Percentiles rank a stretch among this genome's conserved stretches.
Evolutionary conservation across 2,888 invertebrate genomes (phyloP).

Genomic region (Minunthozetes semirufus): DNA sequence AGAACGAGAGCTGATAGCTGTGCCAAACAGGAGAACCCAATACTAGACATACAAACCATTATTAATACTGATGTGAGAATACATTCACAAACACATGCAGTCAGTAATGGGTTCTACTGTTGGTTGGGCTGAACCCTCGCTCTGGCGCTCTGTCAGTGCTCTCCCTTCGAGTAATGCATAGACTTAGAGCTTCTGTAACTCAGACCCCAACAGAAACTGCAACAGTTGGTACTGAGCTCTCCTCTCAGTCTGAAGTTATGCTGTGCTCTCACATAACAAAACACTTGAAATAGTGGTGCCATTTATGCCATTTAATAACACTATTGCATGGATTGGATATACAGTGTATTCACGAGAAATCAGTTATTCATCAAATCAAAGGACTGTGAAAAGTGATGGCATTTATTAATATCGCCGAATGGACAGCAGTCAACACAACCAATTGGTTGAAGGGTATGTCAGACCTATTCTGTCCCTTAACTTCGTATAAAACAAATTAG

Average conservation of each 20-base stretch:
- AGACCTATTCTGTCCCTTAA: slow-evolving; percentile 3
- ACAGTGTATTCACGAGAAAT: too few species aligned
- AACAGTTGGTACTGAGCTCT: background rate
- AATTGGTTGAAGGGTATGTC: slow-evolving; percentile 86
- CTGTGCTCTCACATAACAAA: background rate
- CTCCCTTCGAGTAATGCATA: background rate
- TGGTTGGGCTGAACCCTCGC: background rate
- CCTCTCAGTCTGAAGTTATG: background rate
- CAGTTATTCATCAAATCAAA: too few species aligned
- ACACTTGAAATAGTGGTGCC: slow-evolving; percentile 26
- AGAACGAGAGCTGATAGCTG: too few species aligned
- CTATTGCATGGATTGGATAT: background rate
- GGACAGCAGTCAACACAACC: slow-evolving; percentile 81
- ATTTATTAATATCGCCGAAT: slow-evolving; percentile 76
- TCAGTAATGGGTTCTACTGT: background rate
- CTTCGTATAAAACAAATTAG: too few species aligned
- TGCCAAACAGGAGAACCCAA: too few species aligned
- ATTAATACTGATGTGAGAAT: too few species aligned
- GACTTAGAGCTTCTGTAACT: too few species aligned
- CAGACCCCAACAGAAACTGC: background rate
- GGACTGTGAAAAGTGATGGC: slow-evolving; percentile 55
- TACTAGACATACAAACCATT: too few species aligned
- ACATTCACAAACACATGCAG: too few species aligned
- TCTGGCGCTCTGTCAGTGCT: background rate
- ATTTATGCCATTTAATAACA: slow-evolving; percentile 9